These are phyloP conservation scores for Polyommatus icarus DNA, from an alignment of 2,888 invertebrate species.

Conservation along the genomic window DNA sequence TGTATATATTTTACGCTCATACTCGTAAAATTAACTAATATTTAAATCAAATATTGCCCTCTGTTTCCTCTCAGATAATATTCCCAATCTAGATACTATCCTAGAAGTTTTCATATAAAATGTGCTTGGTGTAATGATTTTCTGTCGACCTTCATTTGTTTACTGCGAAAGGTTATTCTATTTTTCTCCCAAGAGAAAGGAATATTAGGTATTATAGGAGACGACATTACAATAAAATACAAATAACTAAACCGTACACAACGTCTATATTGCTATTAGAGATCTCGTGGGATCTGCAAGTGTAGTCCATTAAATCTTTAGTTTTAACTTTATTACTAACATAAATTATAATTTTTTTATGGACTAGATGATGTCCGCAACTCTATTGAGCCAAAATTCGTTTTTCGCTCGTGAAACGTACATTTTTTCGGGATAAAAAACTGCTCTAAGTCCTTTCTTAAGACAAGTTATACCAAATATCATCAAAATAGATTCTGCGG, in stretches of 20 bases:
- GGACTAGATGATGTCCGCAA: too few species aligned
- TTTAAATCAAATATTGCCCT: not conserved
- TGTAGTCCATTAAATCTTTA: not conserved
- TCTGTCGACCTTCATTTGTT: slow-evolving; percentile 27
- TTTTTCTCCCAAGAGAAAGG: not conserved
- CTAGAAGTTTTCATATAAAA: slow-evolving; percentile 21
- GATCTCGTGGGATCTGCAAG: not conserved
- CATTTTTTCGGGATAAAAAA: too few species aligned
- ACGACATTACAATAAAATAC: slow-evolving; percentile 13
- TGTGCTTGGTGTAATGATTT: slow-evolving; percentile 5
- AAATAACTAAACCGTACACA: not conserved
- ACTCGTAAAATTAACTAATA: too few species aligned
- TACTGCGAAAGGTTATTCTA: slow-evolving; percentile 15
- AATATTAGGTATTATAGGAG: slow-evolving; percentile 12
- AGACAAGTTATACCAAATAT: too few species aligned
- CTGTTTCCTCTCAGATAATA: not conserved
- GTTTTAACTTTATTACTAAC: not conserved
- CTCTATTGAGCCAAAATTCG: too few species aligned
- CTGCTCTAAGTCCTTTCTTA: too few species aligned
- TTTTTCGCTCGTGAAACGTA: too few species aligned
- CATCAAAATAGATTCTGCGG: too few species aligned
- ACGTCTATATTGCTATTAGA: not conserved
- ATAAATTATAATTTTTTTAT: not conserved
- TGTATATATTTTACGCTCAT: not conserved
- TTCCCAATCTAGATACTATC: not conserved